These are phyloP conservation scores for Neodiprion pinetum DNA, from an alignment of 1,140 invertebrate genomes.

Conservation along the genomic window DNA sequence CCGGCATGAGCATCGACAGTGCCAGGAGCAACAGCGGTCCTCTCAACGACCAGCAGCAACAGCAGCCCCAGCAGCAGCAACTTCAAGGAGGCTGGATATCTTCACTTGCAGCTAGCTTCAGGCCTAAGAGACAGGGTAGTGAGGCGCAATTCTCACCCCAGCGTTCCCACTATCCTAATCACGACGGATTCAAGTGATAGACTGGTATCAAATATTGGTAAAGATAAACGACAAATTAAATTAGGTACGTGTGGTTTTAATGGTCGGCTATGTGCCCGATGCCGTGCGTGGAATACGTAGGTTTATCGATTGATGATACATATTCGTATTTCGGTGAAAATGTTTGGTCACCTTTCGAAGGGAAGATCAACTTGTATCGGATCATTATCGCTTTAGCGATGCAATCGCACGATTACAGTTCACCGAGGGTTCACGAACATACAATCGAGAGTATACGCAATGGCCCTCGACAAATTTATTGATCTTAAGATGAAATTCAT, in stretches of 20 bases:
- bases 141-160: slow-evolving; percentile 39
- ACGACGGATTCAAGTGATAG: slow-evolving; percentile 57
- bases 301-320: too few species aligned
- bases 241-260: neutral
- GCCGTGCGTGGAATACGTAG: too few species aligned
- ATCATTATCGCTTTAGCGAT: too few species aligned
- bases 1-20: slow-evolving; percentile 59
- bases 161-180: slow-evolving; percentile 32
- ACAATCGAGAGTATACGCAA: too few species aligned
- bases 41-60: slow-evolving; percentile 46
- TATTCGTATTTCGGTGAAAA: too few species aligned
- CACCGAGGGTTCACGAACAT: too few species aligned
- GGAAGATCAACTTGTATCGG: too few species aligned
- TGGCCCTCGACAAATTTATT: too few species aligned
- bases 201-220: neutral
- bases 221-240: neutral
- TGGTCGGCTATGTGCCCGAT: neutral
- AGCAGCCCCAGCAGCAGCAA: slow-evolving; percentile 36
- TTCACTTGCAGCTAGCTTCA: slow-evolving; percentile 56
- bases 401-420: too few species aligned
- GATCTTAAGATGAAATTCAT: too few species aligned
- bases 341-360: too few species aligned
- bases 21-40: slow-evolving; percentile 52
- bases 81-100: slow-evolving; percentile 55
- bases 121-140: slow-evolving; percentile 47